Evolutionary conservation across 2,797 vertebrate species (phyloP).

Genomic region (Brachyalestes nurse): DNA sequence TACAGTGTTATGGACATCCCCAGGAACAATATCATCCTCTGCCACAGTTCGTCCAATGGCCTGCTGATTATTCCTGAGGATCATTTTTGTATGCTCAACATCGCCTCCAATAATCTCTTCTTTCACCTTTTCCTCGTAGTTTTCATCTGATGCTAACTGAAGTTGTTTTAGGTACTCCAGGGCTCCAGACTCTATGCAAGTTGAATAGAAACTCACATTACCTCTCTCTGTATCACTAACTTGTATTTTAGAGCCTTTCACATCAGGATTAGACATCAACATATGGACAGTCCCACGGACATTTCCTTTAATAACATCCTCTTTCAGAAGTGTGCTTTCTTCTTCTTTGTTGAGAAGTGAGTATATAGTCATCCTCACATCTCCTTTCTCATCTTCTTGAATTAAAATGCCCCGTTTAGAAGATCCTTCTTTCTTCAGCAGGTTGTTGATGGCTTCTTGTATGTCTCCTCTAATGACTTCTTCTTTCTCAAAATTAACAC

Average conservation of each 20-base stretch:
- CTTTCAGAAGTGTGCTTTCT: constrained; percentile 69
- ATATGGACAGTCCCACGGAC: constrained; percentile 84
- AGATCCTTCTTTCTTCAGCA: constrained; percentile 80
- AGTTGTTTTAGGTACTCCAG: constrained; percentile 89
- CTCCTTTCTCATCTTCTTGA: constrained; percentile 91
- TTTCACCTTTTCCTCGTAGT: constrained; percentile 65
- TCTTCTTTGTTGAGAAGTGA: constrained; percentile 87
- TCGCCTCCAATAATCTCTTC: constrained; percentile 86
- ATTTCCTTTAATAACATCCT: constrained; percentile 85
- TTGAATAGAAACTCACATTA: constrained; percentile 93
- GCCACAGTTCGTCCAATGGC: constrained; percentile 83
- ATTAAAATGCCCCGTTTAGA: constrained; percentile 89
- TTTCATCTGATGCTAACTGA: constrained; percentile 76
- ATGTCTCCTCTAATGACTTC: constrained; percentile 87
- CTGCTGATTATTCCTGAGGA: constrained; percentile 80
- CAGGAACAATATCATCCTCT: constrained; percentile 87
- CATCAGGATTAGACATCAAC: constrained; percentile 80
- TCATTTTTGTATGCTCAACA: constrained; percentile 84
- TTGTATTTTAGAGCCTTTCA: constrained; percentile 75
- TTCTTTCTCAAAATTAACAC: constrained; percentile 82
- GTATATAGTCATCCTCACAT: constrained; percentile 93
- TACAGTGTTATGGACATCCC: constrained; percentile 83
- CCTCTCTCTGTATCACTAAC: constrained; percentile 86
- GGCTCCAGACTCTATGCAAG: constrained; percentile 92
- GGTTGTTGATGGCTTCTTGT: constrained; percentile 87